Evolutionary conservation across 2,888 invertebrate genomes (phyloP).

Genomic region (Philhelius pedissequus): DNA sequence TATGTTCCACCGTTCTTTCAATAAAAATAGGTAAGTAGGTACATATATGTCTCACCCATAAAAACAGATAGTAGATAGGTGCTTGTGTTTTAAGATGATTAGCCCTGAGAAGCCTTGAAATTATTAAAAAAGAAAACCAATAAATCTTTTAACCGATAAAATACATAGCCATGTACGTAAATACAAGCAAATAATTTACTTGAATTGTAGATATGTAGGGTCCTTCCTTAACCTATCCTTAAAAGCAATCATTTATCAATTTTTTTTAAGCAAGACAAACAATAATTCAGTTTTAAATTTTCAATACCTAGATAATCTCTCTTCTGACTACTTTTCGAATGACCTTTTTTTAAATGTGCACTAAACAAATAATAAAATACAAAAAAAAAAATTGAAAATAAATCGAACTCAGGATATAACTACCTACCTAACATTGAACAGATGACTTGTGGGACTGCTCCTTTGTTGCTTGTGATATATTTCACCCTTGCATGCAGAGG

Average conservation of each 20-base stretch:
- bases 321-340: constrained; percentile 20
- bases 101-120: neutral
- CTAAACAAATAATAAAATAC: constrained; percentile 18
- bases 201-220: no score
- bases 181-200: neutral
- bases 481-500: neutral
- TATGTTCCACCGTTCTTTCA: no score
- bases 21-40: no score
- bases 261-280: constrained; percentile 26
- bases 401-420: constrained; percentile 37
- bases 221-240: no score
- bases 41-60: no score
- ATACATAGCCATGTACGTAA: no score
- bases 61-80: no score
- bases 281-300: constrained; percentile 42
- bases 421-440: constrained; percentile 37
- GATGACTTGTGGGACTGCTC: constrained; percentile 29
- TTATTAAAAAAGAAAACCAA: neutral
- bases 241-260: constrained; percentile 45
- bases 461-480: constrained; percentile 42
- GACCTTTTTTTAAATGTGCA: constrained; percentile 35
- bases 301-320: constrained; percentile 25
- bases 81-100: neutral
- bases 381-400: neutral
- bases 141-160: neutral